These are phyloP conservation scores for Semnornis frantzii DNA, from an alignment of 2,113 vertebrate genomes.

Conservation along the genomic window DNA sequence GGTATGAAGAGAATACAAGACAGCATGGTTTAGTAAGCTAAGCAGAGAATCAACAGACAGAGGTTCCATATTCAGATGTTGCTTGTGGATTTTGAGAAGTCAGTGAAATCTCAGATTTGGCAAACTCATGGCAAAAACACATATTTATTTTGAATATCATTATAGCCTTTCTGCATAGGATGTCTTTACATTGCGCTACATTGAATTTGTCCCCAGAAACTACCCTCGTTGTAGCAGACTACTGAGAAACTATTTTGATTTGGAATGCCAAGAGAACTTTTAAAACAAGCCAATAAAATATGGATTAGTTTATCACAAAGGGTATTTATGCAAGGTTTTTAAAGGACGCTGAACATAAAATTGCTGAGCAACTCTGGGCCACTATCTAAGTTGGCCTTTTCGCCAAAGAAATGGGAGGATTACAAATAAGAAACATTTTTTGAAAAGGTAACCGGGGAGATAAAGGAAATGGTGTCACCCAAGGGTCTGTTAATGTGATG, in stretches of 20 bases:
- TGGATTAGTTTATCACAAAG: not conserved
- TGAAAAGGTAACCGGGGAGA: not conserved
- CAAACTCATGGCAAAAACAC: not conserved
- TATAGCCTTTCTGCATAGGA: fast-evolving
- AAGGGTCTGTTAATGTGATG: not conserved
- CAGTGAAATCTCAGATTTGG: not conserved
- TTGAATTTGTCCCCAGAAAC: not conserved
- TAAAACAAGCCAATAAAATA: not conserved
- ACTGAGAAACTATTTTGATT: not conserved
- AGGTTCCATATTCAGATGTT: not conserved
- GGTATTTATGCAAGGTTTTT: not conserved
- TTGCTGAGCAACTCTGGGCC: not conserved
- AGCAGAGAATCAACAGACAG: not conserved
- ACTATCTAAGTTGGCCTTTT: not conserved
- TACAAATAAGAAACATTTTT: not conserved
- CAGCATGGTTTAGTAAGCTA: not conserved
- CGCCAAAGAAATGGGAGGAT: not conserved
- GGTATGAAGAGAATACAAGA: not conserved
- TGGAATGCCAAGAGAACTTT: not conserved
- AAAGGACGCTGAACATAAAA: not conserved
- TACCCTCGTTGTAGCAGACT: not conserved
- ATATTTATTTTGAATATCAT: not conserved
- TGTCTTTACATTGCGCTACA: not conserved
- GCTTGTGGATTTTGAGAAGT: not conserved
- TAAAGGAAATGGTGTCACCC: not conserved